Evolutionary conservation across 2,797 vertebrate genomes (phyloP).

Genomic region (Garrulus glandarius): DNA sequence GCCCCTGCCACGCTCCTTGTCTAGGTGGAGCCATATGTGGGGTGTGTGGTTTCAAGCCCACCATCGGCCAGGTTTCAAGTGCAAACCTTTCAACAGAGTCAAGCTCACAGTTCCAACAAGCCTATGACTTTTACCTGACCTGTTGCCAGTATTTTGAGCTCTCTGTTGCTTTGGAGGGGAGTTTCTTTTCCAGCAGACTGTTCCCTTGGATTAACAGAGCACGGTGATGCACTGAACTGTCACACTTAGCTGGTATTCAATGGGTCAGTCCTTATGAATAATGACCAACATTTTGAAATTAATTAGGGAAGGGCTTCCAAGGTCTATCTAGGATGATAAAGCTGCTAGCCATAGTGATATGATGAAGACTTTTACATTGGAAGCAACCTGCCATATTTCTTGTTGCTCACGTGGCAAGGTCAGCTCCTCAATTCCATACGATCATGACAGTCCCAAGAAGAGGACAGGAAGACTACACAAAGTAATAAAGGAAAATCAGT

Average conservation of each 20-base stretch:
- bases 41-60: background rate
- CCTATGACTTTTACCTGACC: background rate
- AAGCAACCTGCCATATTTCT: background rate
- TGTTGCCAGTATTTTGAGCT: background rate
- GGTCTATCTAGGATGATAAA: background rate
- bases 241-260: background rate
- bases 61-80: background rate
- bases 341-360: background rate
- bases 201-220: background rate
- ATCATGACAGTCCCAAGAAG: background rate
- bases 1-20: background rate
- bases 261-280: background rate
- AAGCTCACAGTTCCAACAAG: background rate
- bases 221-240: background rate
- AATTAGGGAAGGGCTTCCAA: background rate
- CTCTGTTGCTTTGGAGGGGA: background rate
- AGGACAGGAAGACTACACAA: background rate
- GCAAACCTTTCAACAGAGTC: background rate
- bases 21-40: background rate
- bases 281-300: background rate
- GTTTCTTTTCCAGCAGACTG: background rate
- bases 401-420: background rate
- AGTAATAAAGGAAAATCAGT: background rate
- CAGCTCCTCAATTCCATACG: background rate
- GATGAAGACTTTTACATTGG: background rate